These are phyloP conservation scores for Cottoperca gobio DNA, from an alignment of 2,797 vertebrate genomes.

Conservation along the genomic window DNA sequence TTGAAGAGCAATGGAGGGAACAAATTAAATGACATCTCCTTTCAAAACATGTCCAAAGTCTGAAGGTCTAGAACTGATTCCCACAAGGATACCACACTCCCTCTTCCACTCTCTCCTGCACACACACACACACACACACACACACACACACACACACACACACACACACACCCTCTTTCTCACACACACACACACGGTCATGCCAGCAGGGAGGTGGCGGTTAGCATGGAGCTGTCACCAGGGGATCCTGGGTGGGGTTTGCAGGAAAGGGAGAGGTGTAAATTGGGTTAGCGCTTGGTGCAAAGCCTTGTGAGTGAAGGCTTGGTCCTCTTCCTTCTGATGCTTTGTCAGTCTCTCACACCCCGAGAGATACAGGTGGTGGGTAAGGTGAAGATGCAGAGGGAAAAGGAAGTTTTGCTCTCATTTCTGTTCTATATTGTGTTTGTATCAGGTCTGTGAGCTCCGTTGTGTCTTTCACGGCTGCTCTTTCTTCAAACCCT, in stretches of 20 bases:
- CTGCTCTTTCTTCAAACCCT: conserved; percentile 41
- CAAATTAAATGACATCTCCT: conserved; percentile 28
- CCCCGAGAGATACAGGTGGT: conserved; percentile 67
- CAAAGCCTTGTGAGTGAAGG: conserved; percentile 74
- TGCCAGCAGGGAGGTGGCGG: conserved; percentile 78
- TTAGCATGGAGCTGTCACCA: conserved; percentile 77
- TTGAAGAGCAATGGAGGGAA: background rate
- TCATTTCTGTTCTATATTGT: conserved; percentile 24
- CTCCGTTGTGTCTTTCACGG: conserved; percentile 33
- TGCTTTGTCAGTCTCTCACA: conserved; percentile 65
- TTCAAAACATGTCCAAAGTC: background rate
- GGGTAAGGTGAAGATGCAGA: conserved; percentile 56
- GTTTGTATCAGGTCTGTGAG: conserved; percentile 30
- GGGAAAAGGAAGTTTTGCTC: conserved; percentile 18
- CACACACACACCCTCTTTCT: conserved; percentile 9
- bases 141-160: conserved; percentile 43
- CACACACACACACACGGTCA: conserved; percentile 34
- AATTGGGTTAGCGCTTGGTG: conserved; percentile 86
- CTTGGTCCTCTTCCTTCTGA: conserved; percentile 71
- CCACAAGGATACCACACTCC: conserved; percentile 58
- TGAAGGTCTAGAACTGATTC: conserved; percentile 52
- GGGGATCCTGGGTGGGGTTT: conserved; percentile 77
- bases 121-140: conserved; percentile 25
- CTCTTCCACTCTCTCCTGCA: conserved; percentile 28
- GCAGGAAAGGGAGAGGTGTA: conserved; percentile 83